Conservation (phyloP, 2,888 invertebrate genomes). For the Stomorhina lunata region DNA sequence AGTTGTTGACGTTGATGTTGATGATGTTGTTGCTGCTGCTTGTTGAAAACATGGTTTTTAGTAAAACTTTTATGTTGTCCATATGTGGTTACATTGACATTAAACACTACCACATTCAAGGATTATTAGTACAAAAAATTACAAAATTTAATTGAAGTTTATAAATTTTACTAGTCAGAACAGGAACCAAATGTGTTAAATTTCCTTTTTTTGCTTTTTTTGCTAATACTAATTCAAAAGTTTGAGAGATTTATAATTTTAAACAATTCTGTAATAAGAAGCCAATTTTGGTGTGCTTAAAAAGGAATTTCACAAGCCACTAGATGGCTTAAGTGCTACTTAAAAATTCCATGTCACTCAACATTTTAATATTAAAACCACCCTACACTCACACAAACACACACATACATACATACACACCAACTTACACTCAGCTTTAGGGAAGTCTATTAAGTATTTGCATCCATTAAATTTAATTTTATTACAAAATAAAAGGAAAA, state of each 20-base stretch:
- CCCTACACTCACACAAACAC: neutral
- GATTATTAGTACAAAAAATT: too few relatives aligned
- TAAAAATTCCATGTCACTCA: slow-evolving; percentile 12
- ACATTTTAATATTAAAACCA: neutral
- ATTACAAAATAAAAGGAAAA: slow-evolving; percentile 18
- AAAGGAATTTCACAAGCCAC: neutral
- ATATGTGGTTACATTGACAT: neutral
- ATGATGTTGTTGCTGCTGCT: too few relatives aligned
- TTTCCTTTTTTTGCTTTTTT: too few relatives aligned
- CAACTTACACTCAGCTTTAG: neutral
- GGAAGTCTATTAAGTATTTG: slow-evolving; percentile 15
- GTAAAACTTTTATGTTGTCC: neutral
- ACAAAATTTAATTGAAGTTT: too few relatives aligned
- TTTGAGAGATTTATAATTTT: too few relatives aligned
- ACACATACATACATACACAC: too few relatives aligned
- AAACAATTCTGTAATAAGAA: neutral
- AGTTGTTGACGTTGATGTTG: too few relatives aligned
- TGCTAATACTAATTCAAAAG: too few relatives aligned
- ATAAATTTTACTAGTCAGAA: too few relatives aligned
- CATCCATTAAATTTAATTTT: slow-evolving; percentile 40
- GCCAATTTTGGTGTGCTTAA: neutral
- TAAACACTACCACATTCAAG: too few relatives aligned
- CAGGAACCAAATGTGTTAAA: too few relatives aligned
- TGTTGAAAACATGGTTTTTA: neutral
- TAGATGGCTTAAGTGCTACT: neutral